Base-by-base conservation (phyloP, 2,888 invertebrate species). In the Cerastis rubricosa region DNA sequence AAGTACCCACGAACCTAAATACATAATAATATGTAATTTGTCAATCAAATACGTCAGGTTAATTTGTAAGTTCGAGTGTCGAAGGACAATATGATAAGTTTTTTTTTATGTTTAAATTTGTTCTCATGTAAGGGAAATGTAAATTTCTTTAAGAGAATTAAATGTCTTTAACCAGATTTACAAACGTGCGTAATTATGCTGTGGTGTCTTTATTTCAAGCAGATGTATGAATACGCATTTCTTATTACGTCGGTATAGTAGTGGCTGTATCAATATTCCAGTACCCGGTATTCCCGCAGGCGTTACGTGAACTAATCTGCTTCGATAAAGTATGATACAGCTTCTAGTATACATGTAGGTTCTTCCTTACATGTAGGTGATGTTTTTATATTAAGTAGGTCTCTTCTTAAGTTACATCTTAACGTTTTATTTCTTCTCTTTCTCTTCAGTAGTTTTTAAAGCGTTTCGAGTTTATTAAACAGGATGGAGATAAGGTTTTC, bases 211-310 rank as follows among this genome's bases (percentile, higher is more conserved):
- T 14, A 22, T 76, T 40, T 19, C 22, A 45, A 25, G 45, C 51
- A 49, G 17, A 76, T 9, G 1, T 14, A 25, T 61, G 51, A 65
- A 61, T 66, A 65, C 40, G 51, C 29, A 61, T 45, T 66, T 61
- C 49, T 49, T 43, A 57, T 8, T 9, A n/a, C 7, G 29, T 51
- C 43, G n/a, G 0, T 49, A 9, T 17, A 25, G 29, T 14, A 45
- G 57, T 61, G 45, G n/a, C 35, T 35, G 12, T 69, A 78, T 69
- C 68, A 78, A 78, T 83, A 80, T 83, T 83, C 64, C 65, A 69
- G 45, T n/a, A 43, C 11, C 40, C 49, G n/a, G 11, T 69, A 51
- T 51, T 78, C 78, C 68, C 83, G 35, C 29, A 19, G 78, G 83
- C 64, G 78, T 51, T 69, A 69, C 69, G 57, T 65, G 68, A 65